Evolutionary conservation across 2,888 invertebrate species (phyloP), one percentile per base, ranked within the genome.

Genomic region (Caenorhabditis macrosperma): DNA sequence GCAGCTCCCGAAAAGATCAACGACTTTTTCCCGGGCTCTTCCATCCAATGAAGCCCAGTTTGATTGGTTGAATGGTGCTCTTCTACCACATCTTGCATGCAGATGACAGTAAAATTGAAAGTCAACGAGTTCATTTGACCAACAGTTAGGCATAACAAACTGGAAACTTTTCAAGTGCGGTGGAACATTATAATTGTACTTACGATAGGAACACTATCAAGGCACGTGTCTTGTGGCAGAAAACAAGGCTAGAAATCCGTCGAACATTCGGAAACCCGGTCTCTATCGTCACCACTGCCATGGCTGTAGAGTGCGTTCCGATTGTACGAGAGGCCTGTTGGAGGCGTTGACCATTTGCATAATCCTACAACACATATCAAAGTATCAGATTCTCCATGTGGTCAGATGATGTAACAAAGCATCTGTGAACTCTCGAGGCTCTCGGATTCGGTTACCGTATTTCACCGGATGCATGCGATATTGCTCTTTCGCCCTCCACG

Each of bases 51-150:
- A 28, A 66, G 9, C 46, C 50, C 71, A 0, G 63, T 72, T 38
- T 50, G 24, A 30, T 75, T 82, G 24, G 38, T 22, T 15, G 59
- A 35, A 38, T 72, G 71, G 22, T 44, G 33, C 24, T 81, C 68
- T 1, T 24, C 38, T 9, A 71, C 64, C 1, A 78, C 46, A 57
- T 81, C 74, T 35, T 81, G 57, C 81, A 81, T 81, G 41, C 81
- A 81, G 35, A 81, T 81, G 5, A 81, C 81, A 5, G 81, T 81
- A 35, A 81, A 68, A 7, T 76, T 76, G 33, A 78, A 74, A 5
- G 78, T 63, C 38, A 81, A 20, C 17, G 63, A 57, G 46, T 81
- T 81, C 57, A 59, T 64, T 33, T 68, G 71, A 20, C 67, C 55
- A 2, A 69, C 54, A 4, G 74, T 78, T n/a, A 81, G 66, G 20